Base-by-base conservation (phyloP, 2,888 invertebrate genomes). In the Dryomyza anilis region DNA sequence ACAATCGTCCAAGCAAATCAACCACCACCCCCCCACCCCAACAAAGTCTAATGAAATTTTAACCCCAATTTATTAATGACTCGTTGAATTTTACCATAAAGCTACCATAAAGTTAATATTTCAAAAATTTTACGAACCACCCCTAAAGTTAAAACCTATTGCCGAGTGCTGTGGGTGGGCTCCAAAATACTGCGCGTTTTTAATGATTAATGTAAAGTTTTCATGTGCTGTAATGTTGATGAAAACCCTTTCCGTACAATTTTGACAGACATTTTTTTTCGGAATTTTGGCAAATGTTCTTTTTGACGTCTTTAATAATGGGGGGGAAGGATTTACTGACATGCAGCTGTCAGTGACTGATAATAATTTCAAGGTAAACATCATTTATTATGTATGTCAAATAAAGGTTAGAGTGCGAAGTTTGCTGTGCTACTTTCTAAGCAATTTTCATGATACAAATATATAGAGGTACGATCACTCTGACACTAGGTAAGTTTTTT, bases 101-200 rank as follows among this genome's bases (percentile, higher is more conserved):
- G 21, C n/a, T 16, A 46, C 16, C 46, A 46, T 67, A 76, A 77
- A 74, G 77, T 77, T 76, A 74, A 76, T 76, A 77, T 76, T 74
- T 76, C 76, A 75, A 73, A 77, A 73, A 75, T 71, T 69, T 36
- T 8, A 16, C 12, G 5, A 30, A 55, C 61, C n/a, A 45, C 48
- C 61, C 39, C 52, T 14, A 33, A 10, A 36, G 10, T 1, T 33
- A 33, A 12, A n/a, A n/a, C n/a, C n/a, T n/a, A n/a, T n/a, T n/a
- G n/a, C 39, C 7, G 39, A 2, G 39, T 3, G 25, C 10, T 58
- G 53, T 12, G 23, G 36, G 36, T 25, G 27, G n/a, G 25, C 23
- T 25, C 5, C 14, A 21, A 21, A 23, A 2, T 36, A 6, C n/a
- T n/a, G n/a, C n/a, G n/a, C n/a, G n/a, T n/a, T 19, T 29, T 27